Evolutionary conservation across 2,888 invertebrate genomes (phyloP).

Genomic region (Helleia helle): DNA sequence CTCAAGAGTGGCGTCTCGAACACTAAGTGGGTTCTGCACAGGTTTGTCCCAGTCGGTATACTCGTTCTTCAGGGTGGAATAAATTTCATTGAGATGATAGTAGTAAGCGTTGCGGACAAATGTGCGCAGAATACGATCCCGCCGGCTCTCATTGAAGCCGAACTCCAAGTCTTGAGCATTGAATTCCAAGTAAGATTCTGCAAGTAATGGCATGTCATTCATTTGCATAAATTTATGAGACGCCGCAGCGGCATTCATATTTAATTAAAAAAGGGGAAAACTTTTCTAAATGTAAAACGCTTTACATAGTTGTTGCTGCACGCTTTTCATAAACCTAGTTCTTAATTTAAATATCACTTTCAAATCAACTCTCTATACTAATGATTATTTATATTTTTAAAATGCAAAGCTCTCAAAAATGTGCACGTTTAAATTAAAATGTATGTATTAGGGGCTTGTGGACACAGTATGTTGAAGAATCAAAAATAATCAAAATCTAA

Average conservation of each 20-base stretch:
- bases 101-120: conserved; percentile 95
- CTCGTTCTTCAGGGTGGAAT: conserved; percentile 93
- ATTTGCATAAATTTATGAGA: conserved; percentile 49
- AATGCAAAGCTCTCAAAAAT: not conserved
- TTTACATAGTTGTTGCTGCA: conserved; percentile 9
- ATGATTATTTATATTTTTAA: conserved; percentile 1
- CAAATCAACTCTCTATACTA: conserved; percentile 6
- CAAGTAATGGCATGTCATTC: conserved; percentile 45
- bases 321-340: conserved; percentile 6
- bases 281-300: conserved; percentile 11
- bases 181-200: conserved; percentile 87
- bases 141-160: conserved; percentile 91
- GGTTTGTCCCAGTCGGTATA: conserved; percentile 97
- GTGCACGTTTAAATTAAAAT: too few relatives aligned
- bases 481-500: too few relatives aligned
- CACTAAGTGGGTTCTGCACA: conserved; percentile 88
- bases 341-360: conserved; percentile 7
- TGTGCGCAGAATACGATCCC: conserved; percentile 90
- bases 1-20: conserved; percentile 88
- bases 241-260: conserved; percentile 26
- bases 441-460: too few relatives aligned
- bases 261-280: conserved; percentile 26
- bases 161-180: conserved; percentile 90
- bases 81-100: conserved; percentile 95
- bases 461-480: too few relatives aligned